phyloP scores from a whole-genome alignment of 2,113 vertebrate species.

The Neofelis nebulosa region DNA sequence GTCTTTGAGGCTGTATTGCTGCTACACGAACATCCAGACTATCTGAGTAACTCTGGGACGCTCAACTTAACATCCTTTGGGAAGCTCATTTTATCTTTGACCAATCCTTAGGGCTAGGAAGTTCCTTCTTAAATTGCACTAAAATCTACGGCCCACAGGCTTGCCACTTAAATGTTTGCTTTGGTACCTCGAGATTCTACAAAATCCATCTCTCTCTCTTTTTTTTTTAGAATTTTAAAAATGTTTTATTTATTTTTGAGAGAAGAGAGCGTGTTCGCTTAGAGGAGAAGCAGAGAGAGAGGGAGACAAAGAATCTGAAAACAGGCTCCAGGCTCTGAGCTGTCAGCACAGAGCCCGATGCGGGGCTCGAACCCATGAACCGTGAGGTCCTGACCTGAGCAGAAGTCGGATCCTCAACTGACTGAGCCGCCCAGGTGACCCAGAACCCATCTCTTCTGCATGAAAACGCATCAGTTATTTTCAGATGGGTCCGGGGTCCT shows the following conservation, averaged over 20 bases:
- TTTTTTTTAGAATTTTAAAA: too few relatives aligned
- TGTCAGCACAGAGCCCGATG: too few relatives aligned
- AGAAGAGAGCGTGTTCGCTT: too few relatives aligned
- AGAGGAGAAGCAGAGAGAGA: too few relatives aligned
- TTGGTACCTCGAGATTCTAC: background rate
- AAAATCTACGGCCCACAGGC: background rate
- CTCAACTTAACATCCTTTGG: background rate
- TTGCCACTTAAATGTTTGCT: background rate
- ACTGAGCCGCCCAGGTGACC: too few relatives aligned
- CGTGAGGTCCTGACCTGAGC: too few relatives aligned
- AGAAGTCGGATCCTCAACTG: too few relatives aligned
- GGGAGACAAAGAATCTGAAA: too few relatives aligned
- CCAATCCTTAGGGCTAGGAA: background rate
- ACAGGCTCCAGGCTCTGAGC: too few relatives aligned
- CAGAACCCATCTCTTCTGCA: fast-evolving
- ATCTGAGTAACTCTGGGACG: background rate
- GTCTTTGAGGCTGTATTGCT: background rate
- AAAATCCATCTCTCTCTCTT: background rate
- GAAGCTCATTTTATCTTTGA: background rate
- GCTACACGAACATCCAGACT: background rate
- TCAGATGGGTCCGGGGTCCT: background rate
- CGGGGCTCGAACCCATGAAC: too few relatives aligned
- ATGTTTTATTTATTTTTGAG: too few relatives aligned
- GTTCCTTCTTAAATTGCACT: background rate
- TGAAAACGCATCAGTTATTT: background rate